Conservation (phyloP, 2,888 invertebrate genomes). For the Parnassius orleans region DNA sequence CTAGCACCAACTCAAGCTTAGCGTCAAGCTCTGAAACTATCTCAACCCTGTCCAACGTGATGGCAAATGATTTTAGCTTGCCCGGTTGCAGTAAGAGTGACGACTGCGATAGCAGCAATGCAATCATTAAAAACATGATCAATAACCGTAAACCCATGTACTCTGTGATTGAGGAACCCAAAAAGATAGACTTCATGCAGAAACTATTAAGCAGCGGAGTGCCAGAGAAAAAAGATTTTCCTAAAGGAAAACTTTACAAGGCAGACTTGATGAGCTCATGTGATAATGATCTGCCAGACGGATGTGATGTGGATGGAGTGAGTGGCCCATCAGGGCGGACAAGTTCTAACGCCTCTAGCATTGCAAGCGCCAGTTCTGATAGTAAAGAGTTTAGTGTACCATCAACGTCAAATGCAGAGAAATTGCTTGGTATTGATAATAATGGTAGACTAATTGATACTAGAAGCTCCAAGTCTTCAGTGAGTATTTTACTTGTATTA, state of each 20-base stretch:
- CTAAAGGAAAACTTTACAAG: conserved; percentile 71
- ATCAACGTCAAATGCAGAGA: conserved; percentile 72
- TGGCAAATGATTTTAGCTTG: conserved; percentile 53
- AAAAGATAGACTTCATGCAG: conserved; percentile 70
- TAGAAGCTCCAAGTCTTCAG: conserved; percentile 53
- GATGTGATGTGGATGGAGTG: conserved; percentile 47
- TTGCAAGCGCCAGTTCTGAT: conserved; percentile 62
- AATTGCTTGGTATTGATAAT: conserved; percentile 61
- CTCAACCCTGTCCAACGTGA: conserved; percentile 56
- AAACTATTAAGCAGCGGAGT: conserved; percentile 62
- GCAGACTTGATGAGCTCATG: conserved; percentile 50
- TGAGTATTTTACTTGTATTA: conserved; percentile 35
- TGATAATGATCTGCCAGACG: conserved; percentile 49
- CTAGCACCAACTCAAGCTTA: conserved; percentile 64
- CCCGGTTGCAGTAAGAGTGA: conserved; percentile 69
- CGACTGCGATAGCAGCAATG: conserved; percentile 57
- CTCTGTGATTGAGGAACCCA: conserved; percentile 41
- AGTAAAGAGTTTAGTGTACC: conserved; percentile 65
- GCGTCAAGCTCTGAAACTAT: conserved; percentile 71
- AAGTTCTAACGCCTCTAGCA: conserved; percentile 68
- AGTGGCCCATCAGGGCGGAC: conserved; percentile 58
- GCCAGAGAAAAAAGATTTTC: conserved; percentile 65
- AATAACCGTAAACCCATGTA: conserved; percentile 47
- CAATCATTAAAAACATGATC: conserved; percentile 66
- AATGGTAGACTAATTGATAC: conserved; percentile 48